Percentiles rank a stretch among this genome's conserved stretches.
phyloP scores from a whole-genome alignment of 2,888 invertebrate species.

The Conchocele bisecta region DNA sequence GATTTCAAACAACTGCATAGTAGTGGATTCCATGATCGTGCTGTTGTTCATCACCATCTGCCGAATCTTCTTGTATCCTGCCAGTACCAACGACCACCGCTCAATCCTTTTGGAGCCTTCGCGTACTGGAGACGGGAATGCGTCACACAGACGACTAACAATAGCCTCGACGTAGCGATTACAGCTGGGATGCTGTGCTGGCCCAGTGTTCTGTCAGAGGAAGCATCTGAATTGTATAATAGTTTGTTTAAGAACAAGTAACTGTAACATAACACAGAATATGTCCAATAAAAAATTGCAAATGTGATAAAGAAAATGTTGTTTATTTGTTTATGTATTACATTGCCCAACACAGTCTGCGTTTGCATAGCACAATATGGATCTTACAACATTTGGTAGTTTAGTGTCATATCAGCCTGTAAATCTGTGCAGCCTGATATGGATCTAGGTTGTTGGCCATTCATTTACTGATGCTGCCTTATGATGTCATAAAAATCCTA shows the following conservation, averaged over 20 bases:
- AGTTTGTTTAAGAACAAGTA: neutral
- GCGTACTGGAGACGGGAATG: neutral
- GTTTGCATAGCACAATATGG: too few species aligned
- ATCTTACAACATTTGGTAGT: too few species aligned
- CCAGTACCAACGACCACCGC: slow-evolving; percentile 9
- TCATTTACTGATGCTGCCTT: neutral
- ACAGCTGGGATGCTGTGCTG: slow-evolving; percentile 20
- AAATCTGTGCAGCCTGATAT: too few species aligned
- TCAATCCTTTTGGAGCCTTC: neutral
- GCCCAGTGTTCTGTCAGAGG: slow-evolving; percentile 8
- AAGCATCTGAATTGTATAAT: slow-evolving; percentile 11
- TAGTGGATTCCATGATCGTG: neutral
- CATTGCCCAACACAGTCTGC: too few species aligned
- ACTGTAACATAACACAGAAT: neutral
- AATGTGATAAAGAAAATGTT: too few species aligned
- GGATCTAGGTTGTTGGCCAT: too few species aligned
- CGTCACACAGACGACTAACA: slow-evolving; percentile 3
- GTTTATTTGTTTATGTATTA: too few species aligned
- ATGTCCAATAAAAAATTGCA: too few species aligned
- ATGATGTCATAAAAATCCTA: neutral
- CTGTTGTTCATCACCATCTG: neutral
- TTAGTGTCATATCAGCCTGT: too few species aligned
- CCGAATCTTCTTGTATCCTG: slow-evolving; percentile 13
- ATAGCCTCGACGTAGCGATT: slow-evolving; percentile 27
- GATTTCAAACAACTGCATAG: slow-evolving; percentile 22